phyloP scores from a whole-genome alignment of 2,888 invertebrate genomes.

The Rhingia rostrata region DNA sequence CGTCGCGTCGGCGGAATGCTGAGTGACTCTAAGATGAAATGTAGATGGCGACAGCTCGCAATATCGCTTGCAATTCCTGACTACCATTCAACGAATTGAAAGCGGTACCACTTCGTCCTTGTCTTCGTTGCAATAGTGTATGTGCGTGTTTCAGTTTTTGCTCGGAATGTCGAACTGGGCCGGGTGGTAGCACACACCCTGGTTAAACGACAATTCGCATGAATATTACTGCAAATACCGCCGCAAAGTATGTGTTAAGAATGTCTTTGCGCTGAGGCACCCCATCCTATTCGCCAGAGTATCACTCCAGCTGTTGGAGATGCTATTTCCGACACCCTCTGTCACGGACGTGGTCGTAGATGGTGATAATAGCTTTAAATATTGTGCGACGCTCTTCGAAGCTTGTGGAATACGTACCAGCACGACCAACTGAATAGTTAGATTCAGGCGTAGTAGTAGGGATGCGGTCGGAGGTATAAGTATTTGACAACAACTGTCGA shows the following conservation, averaged over 20 bases:
- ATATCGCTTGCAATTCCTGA: slow-evolving; percentile 54
- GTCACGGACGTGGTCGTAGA: slow-evolving; percentile 29
- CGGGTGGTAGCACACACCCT: slow-evolving; percentile 18
- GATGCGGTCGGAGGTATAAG: slow-evolving; percentile 34
- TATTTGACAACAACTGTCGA: slow-evolving; percentile 59
- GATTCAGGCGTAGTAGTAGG: slow-evolving; percentile 21
- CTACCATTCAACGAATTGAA: slow-evolving; percentile 28
- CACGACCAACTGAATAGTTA: slow-evolving; percentile 33
- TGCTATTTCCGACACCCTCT: slow-evolving; percentile 43
- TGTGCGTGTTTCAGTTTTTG: not conserved
- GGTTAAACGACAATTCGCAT: slow-evolving; percentile 55
- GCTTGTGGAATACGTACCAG: slow-evolving; percentile 12
- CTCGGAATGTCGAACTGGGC: not conserved
- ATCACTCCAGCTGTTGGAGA: slow-evolving; percentile 22
- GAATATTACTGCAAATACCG: slow-evolving; percentile 61
- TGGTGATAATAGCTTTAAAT: slow-evolving; percentile 57
- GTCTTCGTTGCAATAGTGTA: not conserved
- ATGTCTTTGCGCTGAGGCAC: slow-evolving; percentile 30
- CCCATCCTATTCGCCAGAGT: slow-evolving; percentile 17
- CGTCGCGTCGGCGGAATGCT: slow-evolving; percentile 13
- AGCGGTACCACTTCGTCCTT: slow-evolving; percentile 9
- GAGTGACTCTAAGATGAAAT: slow-evolving; percentile 32
- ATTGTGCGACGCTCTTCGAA: slow-evolving; percentile 20
- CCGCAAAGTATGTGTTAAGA: slow-evolving; percentile 58
- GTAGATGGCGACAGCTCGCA: slow-evolving; percentile 46